These are phyloP conservation scores for Entomyzon cyanotis DNA, from an alignment of 2,113 vertebrate genomes.

Conservation along the genomic window DNA sequence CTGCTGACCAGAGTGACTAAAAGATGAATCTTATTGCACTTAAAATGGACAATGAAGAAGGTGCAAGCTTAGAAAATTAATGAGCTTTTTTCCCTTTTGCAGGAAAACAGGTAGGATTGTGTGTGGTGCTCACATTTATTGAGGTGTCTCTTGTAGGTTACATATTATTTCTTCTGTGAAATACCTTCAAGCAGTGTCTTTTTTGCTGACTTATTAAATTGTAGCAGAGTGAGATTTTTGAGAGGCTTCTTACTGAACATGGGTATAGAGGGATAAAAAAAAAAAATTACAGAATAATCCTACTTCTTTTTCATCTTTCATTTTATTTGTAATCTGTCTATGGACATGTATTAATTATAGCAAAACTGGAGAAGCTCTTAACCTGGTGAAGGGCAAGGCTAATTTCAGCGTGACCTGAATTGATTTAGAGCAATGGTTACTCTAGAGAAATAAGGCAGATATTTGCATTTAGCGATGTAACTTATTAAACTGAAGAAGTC, in stretches of 20 bases:
- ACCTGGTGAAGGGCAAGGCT: constrained; percentile 54
- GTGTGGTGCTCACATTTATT: background rate
- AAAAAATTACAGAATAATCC: background rate
- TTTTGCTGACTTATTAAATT: background rate
- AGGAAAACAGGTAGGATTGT: background rate
- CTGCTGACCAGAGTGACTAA: background rate
- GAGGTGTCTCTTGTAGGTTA: background rate
- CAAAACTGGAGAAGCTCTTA: constrained; percentile 15
- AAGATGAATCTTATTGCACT: background rate
- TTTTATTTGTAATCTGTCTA: constrained; percentile 40
- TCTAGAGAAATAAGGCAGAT: constrained; percentile 50
- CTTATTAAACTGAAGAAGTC: background rate
- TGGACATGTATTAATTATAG: constrained; percentile 38
- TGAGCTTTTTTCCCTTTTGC: background rate
- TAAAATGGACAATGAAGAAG: constrained; percentile 18
- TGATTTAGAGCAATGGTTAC: constrained; percentile 49
- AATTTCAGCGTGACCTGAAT: constrained; percentile 62
- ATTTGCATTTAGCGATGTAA: constrained; percentile 20
- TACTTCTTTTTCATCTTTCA: constrained; percentile 31
- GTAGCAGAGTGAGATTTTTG: background rate
- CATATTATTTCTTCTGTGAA: background rate
- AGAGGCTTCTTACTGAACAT: background rate
- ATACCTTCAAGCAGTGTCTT: background rate
- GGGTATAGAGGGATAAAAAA: background rate
- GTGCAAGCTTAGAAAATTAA: background rate